Base-by-base conservation (phyloP, 2,113 vertebrate species). In the Zapornia atra region DNA sequence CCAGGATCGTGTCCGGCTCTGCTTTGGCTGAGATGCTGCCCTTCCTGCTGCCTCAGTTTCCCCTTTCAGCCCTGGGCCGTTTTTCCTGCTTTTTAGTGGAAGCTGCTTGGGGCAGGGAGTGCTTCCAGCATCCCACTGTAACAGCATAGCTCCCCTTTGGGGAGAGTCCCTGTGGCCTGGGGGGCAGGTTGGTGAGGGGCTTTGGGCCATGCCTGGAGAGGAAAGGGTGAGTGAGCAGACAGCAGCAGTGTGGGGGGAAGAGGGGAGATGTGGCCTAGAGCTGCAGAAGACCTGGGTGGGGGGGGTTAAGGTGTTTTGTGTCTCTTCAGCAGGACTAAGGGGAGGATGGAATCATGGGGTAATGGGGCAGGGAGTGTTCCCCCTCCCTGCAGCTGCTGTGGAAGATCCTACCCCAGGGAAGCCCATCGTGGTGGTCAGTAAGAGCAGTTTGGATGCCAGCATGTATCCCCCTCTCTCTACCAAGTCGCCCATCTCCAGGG, bases 1-100 rank as follows among this genome's bases (percentile, higher is more conserved):
- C 48, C 38, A 19, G 51, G 12, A 44, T 53, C 0, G 14, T 36
- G 44, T 66, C 72, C 48, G n/a, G 48, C 63, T 68, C 75, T 29
- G 34, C 40, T 75, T 0, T 44, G 80, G 8, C 82, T 1, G 2
- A 33, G 11, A 8, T 4, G 2, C 8, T 48, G 24, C 36, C 9
- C 2, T 78, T 53, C 51, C 61, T 34, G 26, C 68, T 96, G 91
- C 92, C 88, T 90, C 90, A 42, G 75, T 92, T 96, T 90, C 71
- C 66, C 75, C 12, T n/a, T 86, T 60, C n/a, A 71, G 14, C 40
- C 21, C 4, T 25, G 38, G 10, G 19, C 31, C 0, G 0, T 22
- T 78, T 85, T 75, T 59, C 51, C 22, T 21, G 26, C 1, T 0
- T 48, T 82, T 16, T 14, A 46, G 57, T 6, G 22, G 44, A 7